Conservation (phyloP, 35 echinoderm and acorn worm genomes). For the Amphiura filiformis region DNA sequence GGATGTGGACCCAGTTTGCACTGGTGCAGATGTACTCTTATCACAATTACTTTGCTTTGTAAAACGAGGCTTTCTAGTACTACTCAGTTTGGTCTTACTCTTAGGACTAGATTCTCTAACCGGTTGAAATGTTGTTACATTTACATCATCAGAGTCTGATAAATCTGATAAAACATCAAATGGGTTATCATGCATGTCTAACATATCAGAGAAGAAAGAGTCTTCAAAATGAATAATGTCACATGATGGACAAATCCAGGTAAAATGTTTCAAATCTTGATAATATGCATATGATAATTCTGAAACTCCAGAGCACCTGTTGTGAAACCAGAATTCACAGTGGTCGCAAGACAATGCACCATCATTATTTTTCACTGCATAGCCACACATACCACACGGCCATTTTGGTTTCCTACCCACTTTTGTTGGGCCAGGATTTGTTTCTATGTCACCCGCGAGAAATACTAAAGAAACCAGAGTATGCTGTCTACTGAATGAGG, state of each 20-base stretch:
- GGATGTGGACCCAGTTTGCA: too few species aligned
- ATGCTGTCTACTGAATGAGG: not conserved
- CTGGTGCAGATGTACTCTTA: too few species aligned
- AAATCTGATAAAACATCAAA: constrained; percentile 9
- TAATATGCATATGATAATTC: not conserved
- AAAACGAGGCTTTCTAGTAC: too few species aligned
- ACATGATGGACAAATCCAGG: constrained; percentile 18
- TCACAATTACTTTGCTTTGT: too few species aligned
- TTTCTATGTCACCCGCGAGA: not conserved
- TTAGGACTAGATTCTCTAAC: too few species aligned
- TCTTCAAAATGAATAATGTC: constrained; percentile 26
- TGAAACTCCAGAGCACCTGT: not conserved
- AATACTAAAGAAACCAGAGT: not conserved
- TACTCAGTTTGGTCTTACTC: too few species aligned
- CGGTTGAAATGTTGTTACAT: too few species aligned
- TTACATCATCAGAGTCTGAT: not conserved
- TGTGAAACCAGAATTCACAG: constrained; percentile 1
- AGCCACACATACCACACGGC: not conserved
- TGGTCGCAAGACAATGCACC: not conserved
- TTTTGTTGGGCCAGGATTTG: not conserved
- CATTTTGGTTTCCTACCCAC: not conserved
- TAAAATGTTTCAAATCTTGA: not conserved
- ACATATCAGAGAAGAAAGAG: constrained; percentile 2
- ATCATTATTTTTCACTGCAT: not conserved
- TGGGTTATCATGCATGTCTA: not conserved